phyloP scores from a whole-genome alignment of 2,888 invertebrate genomes.

The Tortrix viridana region DNA sequence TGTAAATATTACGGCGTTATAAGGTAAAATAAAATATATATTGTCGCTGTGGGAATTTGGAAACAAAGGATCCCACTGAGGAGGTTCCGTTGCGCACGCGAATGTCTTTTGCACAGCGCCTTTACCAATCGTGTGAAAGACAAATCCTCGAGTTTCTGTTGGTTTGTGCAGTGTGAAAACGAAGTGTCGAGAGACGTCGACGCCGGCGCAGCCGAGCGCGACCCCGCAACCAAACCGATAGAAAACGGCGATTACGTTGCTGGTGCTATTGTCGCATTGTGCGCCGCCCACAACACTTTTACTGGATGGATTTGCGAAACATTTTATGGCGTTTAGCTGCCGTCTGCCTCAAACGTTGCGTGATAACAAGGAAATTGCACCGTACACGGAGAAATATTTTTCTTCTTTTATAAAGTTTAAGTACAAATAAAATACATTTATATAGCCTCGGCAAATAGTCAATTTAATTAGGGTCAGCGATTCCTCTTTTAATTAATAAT shows the following conservation, averaged over 20 bases:
- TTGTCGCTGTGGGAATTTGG: slow-evolving; percentile 24
- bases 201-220: slow-evolving; percentile 68
- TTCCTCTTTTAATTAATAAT: too few relatives aligned
- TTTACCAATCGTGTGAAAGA: slow-evolving; percentile 1
- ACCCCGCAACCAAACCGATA: slow-evolving; percentile 79
- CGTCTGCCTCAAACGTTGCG: slow-evolving; percentile 62
- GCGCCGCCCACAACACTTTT: slow-evolving; percentile 76
- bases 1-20: slow-evolving; percentile 22
- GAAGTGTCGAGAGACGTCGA: slow-evolving; percentile 52
- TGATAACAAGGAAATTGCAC: slow-evolving; percentile 67
- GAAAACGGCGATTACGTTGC: slow-evolving; percentile 79
- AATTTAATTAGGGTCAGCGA: too few relatives aligned
- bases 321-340: slow-evolving; percentile 63
- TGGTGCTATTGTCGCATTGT: slow-evolving; percentile 75
- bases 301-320: slow-evolving; percentile 73
- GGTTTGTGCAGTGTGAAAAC: slow-evolving; percentile 48
- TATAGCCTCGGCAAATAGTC: too few relatives aligned
- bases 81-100: neutral
- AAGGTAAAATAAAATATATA: slow-evolving; percentile 11
- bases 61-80: slow-evolving; percentile 11
- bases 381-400: slow-evolving; percentile 43
- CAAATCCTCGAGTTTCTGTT: slow-evolving; percentile 27
- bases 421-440: too few relatives aligned
- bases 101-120: neutral
- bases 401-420: slow-evolving; percentile 8